These are phyloP conservation scores for Hozukius guyotensis DNA, from an alignment of 2,797 vertebrate genomes.

Conservation along the genomic window DNA sequence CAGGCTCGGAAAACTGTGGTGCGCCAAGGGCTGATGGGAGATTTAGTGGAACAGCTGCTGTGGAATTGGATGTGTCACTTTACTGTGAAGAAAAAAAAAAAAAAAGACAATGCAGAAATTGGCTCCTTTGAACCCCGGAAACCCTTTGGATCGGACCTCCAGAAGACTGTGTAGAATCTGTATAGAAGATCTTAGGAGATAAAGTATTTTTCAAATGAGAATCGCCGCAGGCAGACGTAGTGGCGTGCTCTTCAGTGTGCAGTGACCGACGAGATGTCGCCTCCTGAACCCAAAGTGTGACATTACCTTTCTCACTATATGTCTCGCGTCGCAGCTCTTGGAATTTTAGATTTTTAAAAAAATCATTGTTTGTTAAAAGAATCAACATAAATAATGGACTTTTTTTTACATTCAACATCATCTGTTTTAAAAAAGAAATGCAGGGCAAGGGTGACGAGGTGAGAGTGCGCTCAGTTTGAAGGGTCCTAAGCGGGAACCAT, in stretches of 20 bases:
- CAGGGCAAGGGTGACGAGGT: slow-evolving; percentile 20
- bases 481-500: slow-evolving; percentile 9
- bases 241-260: slow-evolving; percentile 36
- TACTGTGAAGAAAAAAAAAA: slow-evolving; percentile 32
- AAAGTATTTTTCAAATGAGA: slow-evolving; percentile 44
- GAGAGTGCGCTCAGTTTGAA: slow-evolving; percentile 3
- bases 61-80: slow-evolving; percentile 40
- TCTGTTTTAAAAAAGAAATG: slow-evolving; percentile 50
- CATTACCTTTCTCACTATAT: slow-evolving; percentile 53
- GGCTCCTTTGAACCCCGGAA: slow-evolving; percentile 3
- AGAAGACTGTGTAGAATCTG: slow-evolving; percentile 60
- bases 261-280: slow-evolving; percentile 59
- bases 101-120: slow-evolving; percentile 28
- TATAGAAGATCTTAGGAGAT: slow-evolving; percentile 39
- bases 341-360: slow-evolving; percentile 35
- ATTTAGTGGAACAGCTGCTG: slow-evolving; percentile 44
- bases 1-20: slow-evolving; percentile 49
- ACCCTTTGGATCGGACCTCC: slow-evolving; percentile 37
- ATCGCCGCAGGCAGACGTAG: slow-evolving; percentile 38
- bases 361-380: slow-evolving; percentile 28
- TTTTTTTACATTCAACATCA: slow-evolving; percentile 43
- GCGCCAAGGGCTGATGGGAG: slow-evolving; percentile 67
- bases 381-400: slow-evolving; percentile 40
- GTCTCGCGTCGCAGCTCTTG: slow-evolving; percentile 60
- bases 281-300: slow-evolving; percentile 72